Conservation (phyloP, 2,888 invertebrate species). For the Elysia crispata region DNA sequence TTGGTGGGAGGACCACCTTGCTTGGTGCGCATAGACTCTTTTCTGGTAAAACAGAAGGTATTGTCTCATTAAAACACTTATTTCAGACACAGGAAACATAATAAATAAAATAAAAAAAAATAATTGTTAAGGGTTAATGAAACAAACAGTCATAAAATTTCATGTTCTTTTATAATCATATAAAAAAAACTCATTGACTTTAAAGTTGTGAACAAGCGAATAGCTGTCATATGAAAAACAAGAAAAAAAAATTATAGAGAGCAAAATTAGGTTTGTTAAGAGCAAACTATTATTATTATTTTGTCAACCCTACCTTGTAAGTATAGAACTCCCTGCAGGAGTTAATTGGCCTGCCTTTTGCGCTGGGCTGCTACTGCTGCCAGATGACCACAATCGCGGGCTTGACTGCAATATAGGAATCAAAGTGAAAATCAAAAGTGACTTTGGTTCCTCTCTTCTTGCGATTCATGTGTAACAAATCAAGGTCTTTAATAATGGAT, state of each 20-base stretch:
- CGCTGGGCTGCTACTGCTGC: constrained; percentile 47
- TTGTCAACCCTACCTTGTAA: neutral
- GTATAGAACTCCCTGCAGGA: neutral
- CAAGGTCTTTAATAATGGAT: too few relatives aligned
- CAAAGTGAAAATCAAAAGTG: constrained; percentile 46
- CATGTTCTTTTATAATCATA: too few relatives aligned
- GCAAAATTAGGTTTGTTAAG: neutral
- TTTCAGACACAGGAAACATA: neutral
- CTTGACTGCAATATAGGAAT: constrained; percentile 31
- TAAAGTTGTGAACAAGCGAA: too few relatives aligned
- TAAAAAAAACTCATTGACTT: too few relatives aligned
- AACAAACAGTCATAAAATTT: too few relatives aligned
- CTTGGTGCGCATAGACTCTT: constrained; percentile 52
- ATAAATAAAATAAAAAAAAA: neutral
- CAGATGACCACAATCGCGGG: constrained; percentile 50
- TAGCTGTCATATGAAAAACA: too few relatives aligned
- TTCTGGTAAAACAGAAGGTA: too few relatives aligned
- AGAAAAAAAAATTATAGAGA: too few relatives aligned
- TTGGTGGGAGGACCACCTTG: constrained; percentile 47
- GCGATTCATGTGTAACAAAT: too few relatives aligned
- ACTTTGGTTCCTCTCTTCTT: too few relatives aligned
- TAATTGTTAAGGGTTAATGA: too few relatives aligned
- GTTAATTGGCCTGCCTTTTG: constrained; percentile 52
- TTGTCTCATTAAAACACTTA: too few relatives aligned
- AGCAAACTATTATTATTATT: neutral